Base-by-base conservation (phyloP, 2,888 invertebrate genomes). In the Stramonita haemastoma region DNA sequence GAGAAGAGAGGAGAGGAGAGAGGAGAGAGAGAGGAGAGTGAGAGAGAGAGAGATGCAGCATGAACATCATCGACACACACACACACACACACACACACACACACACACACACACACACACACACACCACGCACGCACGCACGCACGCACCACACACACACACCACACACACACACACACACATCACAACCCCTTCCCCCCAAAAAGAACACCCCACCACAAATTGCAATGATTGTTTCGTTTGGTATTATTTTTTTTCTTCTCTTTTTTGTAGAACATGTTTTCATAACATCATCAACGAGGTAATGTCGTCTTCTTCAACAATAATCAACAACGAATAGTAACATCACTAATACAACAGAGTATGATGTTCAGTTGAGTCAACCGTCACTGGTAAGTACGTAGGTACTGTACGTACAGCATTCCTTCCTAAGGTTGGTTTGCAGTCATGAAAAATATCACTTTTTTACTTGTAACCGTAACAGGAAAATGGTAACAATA, bases 211-310 rank as follows among this genome's bases (percentile, higher is more conserved):
- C 19, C 66, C 66, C 17, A 66, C 26, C 26, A 66, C 11, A 26
- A 22, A 19, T 66, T 26, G 5, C 15, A 26, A 13, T 66, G 66
- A 66, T 66, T 34, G 34, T 36, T 5, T 34, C 19, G 4, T 36
- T 36, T 36, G 34, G 34, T 34, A 81, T 15, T 56, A n/a, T 32
- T 34, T 22, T 73, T 73, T 73, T 89, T 81, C 15, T 88, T 34
- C 66, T 29, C 70, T 70, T 84, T 70, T 89, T 89, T 36, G 84
- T 89, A 89, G 73, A 89, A 89, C 85, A 84, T 70, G 60, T 36
- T 56, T 66, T 46, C 66, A 83, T 85, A 89, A 89, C 85, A 73
- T 56, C 84, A 73, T 89, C 32, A 34, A 85, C 85, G 89, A 89
- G 89, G 89, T 89, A 89, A 81, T 46, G 81, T 81, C 46, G 81